Percentiles rank a stretch among this genome's conserved stretches.
These are phyloP conservation scores for Gonocerus acuteangulatus DNA, from an alignment of 2,888 invertebrate genomes.

Conservation along the genomic window DNA sequence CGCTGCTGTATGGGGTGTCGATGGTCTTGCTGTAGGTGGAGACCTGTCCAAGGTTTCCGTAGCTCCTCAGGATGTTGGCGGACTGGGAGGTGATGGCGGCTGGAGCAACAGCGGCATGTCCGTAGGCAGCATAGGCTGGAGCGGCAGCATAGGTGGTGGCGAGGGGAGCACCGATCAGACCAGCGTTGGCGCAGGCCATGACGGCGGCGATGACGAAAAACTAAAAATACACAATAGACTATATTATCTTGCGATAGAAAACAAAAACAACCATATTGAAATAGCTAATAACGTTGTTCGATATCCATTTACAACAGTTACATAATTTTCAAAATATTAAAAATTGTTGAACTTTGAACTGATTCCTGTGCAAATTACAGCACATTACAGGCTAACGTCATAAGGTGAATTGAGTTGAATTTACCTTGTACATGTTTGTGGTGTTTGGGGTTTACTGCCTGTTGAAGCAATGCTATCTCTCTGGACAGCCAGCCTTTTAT, in stretches of 20 bases:
- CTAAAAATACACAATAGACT: conserved; percentile 36
- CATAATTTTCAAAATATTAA: too few relatives aligned
- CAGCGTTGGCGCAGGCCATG: conserved; percentile 42
- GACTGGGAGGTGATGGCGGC: conserved; percentile 51
- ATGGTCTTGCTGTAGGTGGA: conserved; percentile 62
- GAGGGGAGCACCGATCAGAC: conserved; percentile 38
- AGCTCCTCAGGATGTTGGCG: conserved; percentile 54
- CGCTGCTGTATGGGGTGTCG: conserved; percentile 64
- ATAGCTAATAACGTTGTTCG: too few relatives aligned
- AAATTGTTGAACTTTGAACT: too few relatives aligned
- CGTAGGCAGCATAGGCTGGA: conserved; percentile 42
- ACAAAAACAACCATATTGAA: too few relatives aligned
- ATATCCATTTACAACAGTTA: too few relatives aligned
- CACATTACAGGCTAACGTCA: too few relatives aligned
- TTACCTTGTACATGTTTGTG: background rate
- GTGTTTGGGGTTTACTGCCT: background rate
- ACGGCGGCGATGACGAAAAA: conserved; percentile 40
- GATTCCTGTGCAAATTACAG: too few relatives aligned
- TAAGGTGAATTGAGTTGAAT: too few relatives aligned
- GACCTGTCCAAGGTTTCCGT: conserved; percentile 58
- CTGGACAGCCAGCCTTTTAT: too few relatives aligned
- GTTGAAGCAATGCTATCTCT: background rate
- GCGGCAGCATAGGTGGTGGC: conserved; percentile 48
- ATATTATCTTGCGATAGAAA: too few relatives aligned
- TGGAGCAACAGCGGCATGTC: conserved; percentile 42